A percentile compares a stretch with the other conserved stretches of the same genome.
Conservation (phyloP, 2,888 invertebrate genomes). For the Cactoblastis cactorum region DNA sequence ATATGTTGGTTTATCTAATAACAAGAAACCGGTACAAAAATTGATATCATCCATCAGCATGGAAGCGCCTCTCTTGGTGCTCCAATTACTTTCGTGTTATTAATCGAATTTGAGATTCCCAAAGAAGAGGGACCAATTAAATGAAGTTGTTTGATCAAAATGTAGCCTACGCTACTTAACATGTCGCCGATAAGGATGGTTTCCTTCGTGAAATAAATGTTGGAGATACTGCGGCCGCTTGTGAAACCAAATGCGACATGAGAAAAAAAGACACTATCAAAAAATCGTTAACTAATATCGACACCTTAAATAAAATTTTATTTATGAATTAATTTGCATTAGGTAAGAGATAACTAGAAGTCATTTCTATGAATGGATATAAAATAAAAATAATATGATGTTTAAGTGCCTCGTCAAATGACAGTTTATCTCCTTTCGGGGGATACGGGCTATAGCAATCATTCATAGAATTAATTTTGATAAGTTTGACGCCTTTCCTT, state of each 20-base stretch:
- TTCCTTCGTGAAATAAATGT: conserved; percentile 52
- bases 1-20: conserved; percentile 24
- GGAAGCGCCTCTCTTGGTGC: conserved; percentile 40
- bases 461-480: conserved; percentile 72
- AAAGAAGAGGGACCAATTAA: conserved; percentile 53
- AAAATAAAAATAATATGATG: conserved; percentile 14
- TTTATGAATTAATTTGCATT: conserved; percentile 4
- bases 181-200: conserved; percentile 51
- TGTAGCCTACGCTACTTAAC: conserved; percentile 54
- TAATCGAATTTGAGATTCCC: conserved; percentile 60
- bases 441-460: conserved; percentile 41
- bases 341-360: background rate
- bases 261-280: conserved; percentile 34
- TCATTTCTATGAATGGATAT: conserved; percentile 1
- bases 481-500: conserved; percentile 61
- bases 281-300: conserved; percentile 43
- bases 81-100: conserved; percentile 56
- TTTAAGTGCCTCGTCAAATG: conserved; percentile 34
- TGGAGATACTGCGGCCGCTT: conserved; percentile 36
- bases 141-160: conserved; percentile 58
- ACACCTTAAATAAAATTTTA: conserved; percentile 31
- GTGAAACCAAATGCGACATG: conserved; percentile 28
- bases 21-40: conserved; percentile 38
- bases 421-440: conserved; percentile 47
- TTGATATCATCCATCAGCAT: conserved; percentile 49